Evolutionary conservation across 2,113 vertebrate genomes (phyloP).

Genomic region (Oostethus manadensis): DNA sequence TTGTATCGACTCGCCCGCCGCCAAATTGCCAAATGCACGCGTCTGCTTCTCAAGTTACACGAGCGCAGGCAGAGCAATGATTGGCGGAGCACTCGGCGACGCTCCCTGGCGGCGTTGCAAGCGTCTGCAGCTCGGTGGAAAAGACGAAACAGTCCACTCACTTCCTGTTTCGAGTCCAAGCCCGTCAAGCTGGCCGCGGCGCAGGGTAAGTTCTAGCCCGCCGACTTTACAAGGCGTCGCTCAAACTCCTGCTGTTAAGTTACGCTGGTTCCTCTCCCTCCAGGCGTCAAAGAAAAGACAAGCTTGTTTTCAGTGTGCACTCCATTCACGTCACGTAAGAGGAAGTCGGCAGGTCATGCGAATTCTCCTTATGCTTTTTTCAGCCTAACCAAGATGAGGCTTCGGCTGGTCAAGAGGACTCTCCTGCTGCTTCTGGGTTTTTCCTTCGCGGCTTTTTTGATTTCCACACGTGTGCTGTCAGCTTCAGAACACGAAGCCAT

Average conservation of each 20-base stretch:
- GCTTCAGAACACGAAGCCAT: neutral
- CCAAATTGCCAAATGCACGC: neutral
- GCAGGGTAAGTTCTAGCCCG: constrained; percentile 27
- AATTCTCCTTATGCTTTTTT: neutral
- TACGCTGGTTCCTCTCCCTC: neutral
- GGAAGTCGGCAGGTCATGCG: neutral
- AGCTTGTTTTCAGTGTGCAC: constrained; percentile 20
- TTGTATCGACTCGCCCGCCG: too few species aligned
- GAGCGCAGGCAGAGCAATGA: constrained; percentile 14
- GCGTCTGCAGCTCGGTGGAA: constrained; percentile 66
- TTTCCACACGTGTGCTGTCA: constrained; percentile 36
- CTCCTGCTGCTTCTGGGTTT: constrained; percentile 51
- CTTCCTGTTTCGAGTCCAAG: constrained; percentile 60
- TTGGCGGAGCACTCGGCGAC: constrained; percentile 33
- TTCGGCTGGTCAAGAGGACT: constrained; percentile 61
- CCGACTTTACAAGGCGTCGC: neutral
- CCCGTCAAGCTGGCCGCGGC: constrained; percentile 19
- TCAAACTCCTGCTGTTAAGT: neutral
- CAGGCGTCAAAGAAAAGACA: constrained; percentile 29
- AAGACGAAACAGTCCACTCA: constrained; percentile 32
- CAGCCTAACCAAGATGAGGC: constrained; percentile 55
- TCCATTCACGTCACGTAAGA: neutral
- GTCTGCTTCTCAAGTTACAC: constrained; percentile 40
- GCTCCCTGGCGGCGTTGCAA: constrained; percentile 47
- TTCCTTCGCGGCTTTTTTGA: constrained; percentile 36